Evolutionary conservation across 2,888 invertebrate species (phyloP), one percentile per base, ranked within the genome.

Genomic region (Pseudoips prasinana): DNA sequence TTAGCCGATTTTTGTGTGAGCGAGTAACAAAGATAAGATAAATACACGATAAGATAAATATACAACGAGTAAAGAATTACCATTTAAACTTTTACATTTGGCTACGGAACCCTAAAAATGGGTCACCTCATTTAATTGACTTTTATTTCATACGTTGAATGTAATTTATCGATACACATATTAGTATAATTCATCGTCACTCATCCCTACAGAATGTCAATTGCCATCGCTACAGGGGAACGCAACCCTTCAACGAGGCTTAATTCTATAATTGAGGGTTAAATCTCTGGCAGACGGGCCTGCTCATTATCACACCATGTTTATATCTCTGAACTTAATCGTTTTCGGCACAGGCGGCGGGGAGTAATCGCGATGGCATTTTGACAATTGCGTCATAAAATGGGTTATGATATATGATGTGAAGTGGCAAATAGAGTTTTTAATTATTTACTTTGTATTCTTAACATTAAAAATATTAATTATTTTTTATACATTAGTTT

Each of bases 261-360:
- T 87, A 86, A 87, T 86, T 81, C 79, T 72, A 86, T 87, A 86
- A 87, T 87, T 87, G 87, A 86, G 85, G 85, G 85, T 82, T 84
- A 85, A 86, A 81, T 80, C 85, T 72, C 58, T 62, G 70, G 69
- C 82, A 77, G 79, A 72, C 82, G 72, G 77, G 65, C 64, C 57
- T 60, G 64, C 78, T 83, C 83, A 80, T 86, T 80, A 81, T 81
- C 65, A 78, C 83, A 79, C 80, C 60, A 57, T 63, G 68, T 65
- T 68, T 67, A 55, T 70, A 64, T 64, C 59, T 64, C 46, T 32
- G 55, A 47, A 57, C 53, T 61, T 61, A 47, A 63, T 66, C 61
- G 43, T 60, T 58, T 46, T 49, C 44, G 29, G 32, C 26, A 19
- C 44, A 50, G 46, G 48, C 46, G 39, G 35, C 36, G 38, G 52